Percentiles rank a stretch among this genome's conserved stretches.
Conservation (phyloP, 1,140 invertebrate species). For the Drosophila subobscura region DNA sequence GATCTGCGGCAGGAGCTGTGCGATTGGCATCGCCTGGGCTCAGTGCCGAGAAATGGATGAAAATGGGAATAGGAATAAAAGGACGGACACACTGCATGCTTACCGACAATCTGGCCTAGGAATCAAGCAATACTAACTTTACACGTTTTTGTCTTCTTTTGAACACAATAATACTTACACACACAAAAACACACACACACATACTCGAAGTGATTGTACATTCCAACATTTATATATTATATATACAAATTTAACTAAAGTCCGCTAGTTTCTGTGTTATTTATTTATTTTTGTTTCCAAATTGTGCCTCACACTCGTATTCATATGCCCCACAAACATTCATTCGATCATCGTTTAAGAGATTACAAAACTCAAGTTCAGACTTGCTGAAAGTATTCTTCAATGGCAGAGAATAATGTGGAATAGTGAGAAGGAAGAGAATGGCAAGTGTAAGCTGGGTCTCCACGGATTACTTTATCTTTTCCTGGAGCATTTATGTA, state of each 20-base stretch:
- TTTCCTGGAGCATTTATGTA: no score
- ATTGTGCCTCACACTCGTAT: constrained; percentile 38
- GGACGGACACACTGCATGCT: constrained; percentile 12
- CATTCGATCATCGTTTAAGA: constrained; percentile 13
- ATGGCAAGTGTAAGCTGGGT: no score
- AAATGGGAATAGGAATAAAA: background rate
- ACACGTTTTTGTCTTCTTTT: constrained; percentile 65
- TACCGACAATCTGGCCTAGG: constrained; percentile 53
- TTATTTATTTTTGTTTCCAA: constrained; percentile 23
- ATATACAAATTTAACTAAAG: constrained; percentile 29
- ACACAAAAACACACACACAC: constrained; percentile 1
- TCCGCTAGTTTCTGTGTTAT: constrained; percentile 32
- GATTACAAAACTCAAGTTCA: constrained; percentile 23
- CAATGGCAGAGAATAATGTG: no score
- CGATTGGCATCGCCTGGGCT: constrained; percentile 90
- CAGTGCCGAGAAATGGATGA: constrained; percentile 84
- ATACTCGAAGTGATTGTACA: constrained; percentile 78
- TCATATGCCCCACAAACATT: constrained; percentile 16
- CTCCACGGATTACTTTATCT: no score
- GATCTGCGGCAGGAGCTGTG: constrained; percentile 90
- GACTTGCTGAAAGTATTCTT: background rate
- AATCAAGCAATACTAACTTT: constrained; percentile 43
- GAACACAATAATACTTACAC: constrained; percentile 72
- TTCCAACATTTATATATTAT: constrained; percentile 58
- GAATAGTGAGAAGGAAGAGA: no score